Percentiles rank a stretch among this genome's conserved stretches.
Conservation (phyloP, 2,113 vertebrate species). For the Capreolus pygargus region DNA sequence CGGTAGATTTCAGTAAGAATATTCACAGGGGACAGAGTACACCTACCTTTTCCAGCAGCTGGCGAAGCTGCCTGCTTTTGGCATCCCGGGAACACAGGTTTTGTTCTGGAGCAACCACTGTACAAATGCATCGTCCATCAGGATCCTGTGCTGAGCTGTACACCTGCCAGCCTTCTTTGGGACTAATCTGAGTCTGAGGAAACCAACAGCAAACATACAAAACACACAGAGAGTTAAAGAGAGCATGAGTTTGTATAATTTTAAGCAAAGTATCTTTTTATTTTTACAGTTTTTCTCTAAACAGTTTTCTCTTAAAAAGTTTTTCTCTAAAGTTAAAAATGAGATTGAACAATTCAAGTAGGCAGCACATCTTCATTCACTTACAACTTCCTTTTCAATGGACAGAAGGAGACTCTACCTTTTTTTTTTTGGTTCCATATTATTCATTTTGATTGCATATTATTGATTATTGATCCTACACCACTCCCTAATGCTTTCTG, state of each 20-base stretch:
- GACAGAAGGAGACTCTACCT: background rate
- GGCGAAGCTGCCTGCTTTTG: slow-evolving; percentile 95
- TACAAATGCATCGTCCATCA: slow-evolving; percentile 97
- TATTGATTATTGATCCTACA: background rate
- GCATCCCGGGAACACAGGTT: slow-evolving; percentile 97
- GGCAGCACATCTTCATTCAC: background rate
- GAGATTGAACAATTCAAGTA: background rate
- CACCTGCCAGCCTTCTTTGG: slow-evolving; percentile 98
- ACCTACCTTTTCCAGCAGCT: slow-evolving; percentile 97
- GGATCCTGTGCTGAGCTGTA: slow-evolving; percentile 98
- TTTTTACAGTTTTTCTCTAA: background rate
- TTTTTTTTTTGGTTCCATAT: background rate
- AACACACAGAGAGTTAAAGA: slow-evolving; percentile 27
- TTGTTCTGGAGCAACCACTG: slow-evolving; percentile 97
- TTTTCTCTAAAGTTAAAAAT: background rate
- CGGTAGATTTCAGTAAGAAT: background rate
- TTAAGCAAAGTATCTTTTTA: background rate
- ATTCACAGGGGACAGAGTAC: rapidly evolving
- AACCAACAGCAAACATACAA: slow-evolving; percentile 47
- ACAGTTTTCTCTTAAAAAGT: background rate
- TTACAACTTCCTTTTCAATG: background rate
- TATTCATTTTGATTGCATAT: background rate
- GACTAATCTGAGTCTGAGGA: slow-evolving; percentile 92
- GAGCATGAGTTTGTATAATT: background rate
- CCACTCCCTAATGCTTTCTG: background rate